A percentile compares a stretch with the other conserved stretches of the same genome.
phyloP scores from a whole-genome alignment of 2,113 vertebrate species.

The Scomber colias region DNA sequence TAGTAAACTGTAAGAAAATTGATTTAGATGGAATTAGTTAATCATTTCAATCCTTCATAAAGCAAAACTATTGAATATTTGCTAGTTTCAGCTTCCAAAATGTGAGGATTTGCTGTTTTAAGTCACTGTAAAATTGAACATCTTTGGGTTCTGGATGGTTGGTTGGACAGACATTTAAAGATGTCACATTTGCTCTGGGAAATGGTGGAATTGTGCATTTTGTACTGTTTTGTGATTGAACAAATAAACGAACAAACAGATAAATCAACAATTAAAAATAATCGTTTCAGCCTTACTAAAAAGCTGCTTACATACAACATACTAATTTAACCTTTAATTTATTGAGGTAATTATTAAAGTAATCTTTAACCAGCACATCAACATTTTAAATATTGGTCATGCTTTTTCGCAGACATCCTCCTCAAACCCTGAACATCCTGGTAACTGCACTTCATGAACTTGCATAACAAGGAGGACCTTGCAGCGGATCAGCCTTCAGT shows the following conservation, averaged over 20 bases:
- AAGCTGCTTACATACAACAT: neutral
- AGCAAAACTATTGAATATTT: neutral
- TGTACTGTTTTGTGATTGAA: no score
- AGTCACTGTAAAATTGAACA: neutral
- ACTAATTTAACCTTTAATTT: neutral
- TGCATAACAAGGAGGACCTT: constrained; percentile 25
- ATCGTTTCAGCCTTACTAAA: no score
- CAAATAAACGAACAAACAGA: no score
- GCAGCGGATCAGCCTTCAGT: constrained; percentile 35
- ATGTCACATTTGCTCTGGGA: no score
- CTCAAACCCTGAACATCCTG: neutral
- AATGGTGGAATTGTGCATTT: no score
- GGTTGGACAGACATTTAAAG: no score
- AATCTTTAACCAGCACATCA: neutral
- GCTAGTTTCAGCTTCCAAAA: neutral
- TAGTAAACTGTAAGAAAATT: no score
- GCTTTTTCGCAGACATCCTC: neutral
- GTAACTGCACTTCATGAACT: constrained; percentile 16
- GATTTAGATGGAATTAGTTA: neutral
- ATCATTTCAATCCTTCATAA: neutral
- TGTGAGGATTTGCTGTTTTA: neutral
- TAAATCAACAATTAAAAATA: neutral
- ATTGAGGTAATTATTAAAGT: neutral
- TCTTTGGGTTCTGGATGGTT: neutral
- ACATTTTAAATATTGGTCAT: neutral